Percentiles rank a stretch among this genome's conserved stretches.
phyloP scores from a whole-genome alignment of 2,797 vertebrate genomes.

The Heterohyrax brucei region DNA sequence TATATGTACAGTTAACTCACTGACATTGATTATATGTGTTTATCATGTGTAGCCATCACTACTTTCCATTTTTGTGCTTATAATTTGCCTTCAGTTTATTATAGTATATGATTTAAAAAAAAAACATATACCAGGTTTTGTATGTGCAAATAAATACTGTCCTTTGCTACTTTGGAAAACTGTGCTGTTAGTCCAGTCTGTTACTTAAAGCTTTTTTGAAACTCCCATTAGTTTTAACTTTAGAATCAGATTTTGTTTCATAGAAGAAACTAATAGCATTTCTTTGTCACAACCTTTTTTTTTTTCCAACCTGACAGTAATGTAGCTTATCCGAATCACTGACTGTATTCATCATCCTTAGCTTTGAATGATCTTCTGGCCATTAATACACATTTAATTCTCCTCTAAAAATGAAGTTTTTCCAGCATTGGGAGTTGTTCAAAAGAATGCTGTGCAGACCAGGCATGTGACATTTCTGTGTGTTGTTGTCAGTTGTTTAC shows the following conservation, averaged over 20 bases:
- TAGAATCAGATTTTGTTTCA: constrained; percentile 7
- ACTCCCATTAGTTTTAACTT: constrained; percentile 50
- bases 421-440: constrained; percentile 9
- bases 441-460: background rate
- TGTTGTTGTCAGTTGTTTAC: constrained; percentile 22
- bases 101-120: too few relatives aligned
- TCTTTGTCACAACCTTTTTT: constrained; percentile 36
- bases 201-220: constrained; percentile 42
- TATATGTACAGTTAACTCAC: background rate
- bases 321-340: constrained; percentile 37
- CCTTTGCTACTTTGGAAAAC: background rate
- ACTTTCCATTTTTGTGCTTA: background rate
- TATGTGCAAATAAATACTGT: background rate
- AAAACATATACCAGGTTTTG: background rate
- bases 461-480: background rate
- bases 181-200: background rate
- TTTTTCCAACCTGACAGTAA: constrained; percentile 30
- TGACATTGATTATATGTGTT: background rate
- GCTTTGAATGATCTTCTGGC: constrained; percentile 24
- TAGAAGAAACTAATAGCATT: constrained; percentile 44
- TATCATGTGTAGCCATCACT: background rate
- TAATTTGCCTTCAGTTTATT: constrained; percentile 49
- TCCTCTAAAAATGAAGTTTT: constrained; percentile 50
- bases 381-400: constrained; percentile 35
- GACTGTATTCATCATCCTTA: constrained; percentile 37